A percentile compares a stretch with the other conserved stretches of the same genome.
phyloP scores from a whole-genome alignment of 2,888 invertebrate genomes.

The Hermaeophaga mercurialis region DNA sequence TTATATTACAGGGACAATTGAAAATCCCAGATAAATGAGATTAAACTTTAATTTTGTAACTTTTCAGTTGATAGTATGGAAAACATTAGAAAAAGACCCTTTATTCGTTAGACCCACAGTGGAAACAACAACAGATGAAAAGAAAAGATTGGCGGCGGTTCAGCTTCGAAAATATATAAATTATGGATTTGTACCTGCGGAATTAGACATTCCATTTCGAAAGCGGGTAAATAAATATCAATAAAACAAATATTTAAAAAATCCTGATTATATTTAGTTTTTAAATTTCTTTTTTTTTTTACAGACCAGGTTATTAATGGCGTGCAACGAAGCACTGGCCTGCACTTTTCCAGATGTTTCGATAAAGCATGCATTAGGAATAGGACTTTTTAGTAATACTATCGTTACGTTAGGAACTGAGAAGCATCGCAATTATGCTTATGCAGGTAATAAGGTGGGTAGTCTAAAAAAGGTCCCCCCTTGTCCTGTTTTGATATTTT shows the following conservation, averaged over 20 bases:
- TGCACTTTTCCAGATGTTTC: slow-evolving; percentile 74
- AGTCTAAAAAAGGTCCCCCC: no score
- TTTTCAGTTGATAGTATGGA: slow-evolving; percentile 78
- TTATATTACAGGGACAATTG: neutral
- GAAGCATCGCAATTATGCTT: slow-evolving; percentile 70
- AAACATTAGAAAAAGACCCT: slow-evolving; percentile 77
- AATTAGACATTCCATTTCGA: slow-evolving; percentile 67
- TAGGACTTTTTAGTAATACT: slow-evolving; percentile 76
- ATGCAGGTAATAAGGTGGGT: slow-evolving; percentile 72
- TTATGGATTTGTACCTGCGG: slow-evolving; percentile 69
- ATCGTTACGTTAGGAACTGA: slow-evolving; percentile 77
- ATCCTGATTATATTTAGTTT: no score
- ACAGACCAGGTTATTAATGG: slow-evolving; percentile 76
- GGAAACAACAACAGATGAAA: slow-evolving; percentile 72
- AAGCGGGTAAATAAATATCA: slow-evolving; percentile 67
- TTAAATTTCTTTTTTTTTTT: slow-evolving; percentile 34
- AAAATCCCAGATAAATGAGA: no score
- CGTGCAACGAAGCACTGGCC: slow-evolving; percentile 76
- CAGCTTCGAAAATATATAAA: slow-evolving; percentile 70
- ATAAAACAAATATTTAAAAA: no score
- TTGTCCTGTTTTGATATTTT: no score
- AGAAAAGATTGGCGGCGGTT: slow-evolving; percentile 71
- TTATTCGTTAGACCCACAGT: slow-evolving; percentile 70
- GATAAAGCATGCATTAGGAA: slow-evolving; percentile 78
- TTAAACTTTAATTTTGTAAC: neutral